Base-by-base conservation (phyloP, 92 coral and sea anemone species). In the Epizoanthus ramosus region DNA sequence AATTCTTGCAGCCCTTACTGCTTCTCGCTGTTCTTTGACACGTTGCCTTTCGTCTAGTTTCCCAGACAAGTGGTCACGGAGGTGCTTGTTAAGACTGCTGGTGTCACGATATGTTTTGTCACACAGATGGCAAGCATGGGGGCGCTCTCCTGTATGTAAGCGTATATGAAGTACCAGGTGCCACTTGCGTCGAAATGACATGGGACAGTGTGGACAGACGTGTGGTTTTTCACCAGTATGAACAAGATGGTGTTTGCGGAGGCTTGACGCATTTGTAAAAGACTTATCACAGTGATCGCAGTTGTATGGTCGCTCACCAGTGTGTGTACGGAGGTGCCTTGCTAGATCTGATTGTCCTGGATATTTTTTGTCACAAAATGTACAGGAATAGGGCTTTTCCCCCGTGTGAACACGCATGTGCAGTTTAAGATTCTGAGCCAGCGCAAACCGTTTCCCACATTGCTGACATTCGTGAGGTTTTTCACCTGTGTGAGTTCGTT, bases 161-260 rank as follows among this genome's bases (percentile, higher is more conserved):
- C 82, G 82, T 31, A 77, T 37, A 23, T 77, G 82, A 19, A 77
- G 82, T 41, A 77, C 52, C 57, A 77, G 57, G 63, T 77, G 82
- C 82, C 82, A 77, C 56, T 53, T 60, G 23, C 82, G 71, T 61
- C 82, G 63, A 65, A 77, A 77, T n/a, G 82, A 60, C 71, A 45
- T 77, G 58, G 63, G 70, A 16, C 82, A 77, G 12, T 77, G 82
- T 21, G 82, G 82, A 43, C 82, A 77, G 16, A 33, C 6, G 39
- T 77, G 82, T 60, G 82, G 82, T 23, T 61, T 77, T 77, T 77
- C 82, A 37, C 71, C 82, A 39, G 82, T 77, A 17, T 77, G 82
- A 43, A 77, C 71, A 59, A 77, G 82, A 77, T 77, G 82, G 43
- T 77, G 82, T 39, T 69, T 77, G 47, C 82, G 82, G 60, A 77